Percentiles rank a stretch among this genome's conserved stretches.
Evolutionary conservation across 2,888 invertebrate species (phyloP).

Genomic region (Danaus chrysippus): DNA sequence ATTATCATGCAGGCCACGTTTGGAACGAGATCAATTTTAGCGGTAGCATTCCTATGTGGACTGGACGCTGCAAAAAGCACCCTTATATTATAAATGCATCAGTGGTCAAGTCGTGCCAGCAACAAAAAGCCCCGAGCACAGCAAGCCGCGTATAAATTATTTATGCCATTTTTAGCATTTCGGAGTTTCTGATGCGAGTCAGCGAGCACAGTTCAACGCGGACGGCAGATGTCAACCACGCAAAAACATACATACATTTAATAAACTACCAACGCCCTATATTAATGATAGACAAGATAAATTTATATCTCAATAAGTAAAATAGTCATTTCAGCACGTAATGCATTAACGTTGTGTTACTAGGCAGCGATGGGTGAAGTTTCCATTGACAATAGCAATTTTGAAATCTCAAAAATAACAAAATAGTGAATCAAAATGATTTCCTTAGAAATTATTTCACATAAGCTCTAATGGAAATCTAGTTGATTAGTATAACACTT

Average conservation of each 20-base stretch:
- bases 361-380: no score
- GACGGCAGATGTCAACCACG: slow-evolving; percentile 35
- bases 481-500: no score
- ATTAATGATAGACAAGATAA: no score
- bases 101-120: slow-evolving; percentile 72
- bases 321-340: no score
- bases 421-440: no score
- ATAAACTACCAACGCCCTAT: no score
- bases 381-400: no score
- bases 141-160: slow-evolving; percentile 75
- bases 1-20: slow-evolving; percentile 74
- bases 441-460: no score
- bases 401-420: no score
- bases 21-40: slow-evolving; percentile 78
- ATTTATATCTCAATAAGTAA: no score
- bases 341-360: no score
- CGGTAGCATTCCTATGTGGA: slow-evolving; percentile 73
- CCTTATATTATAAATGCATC: slow-evolving; percentile 80
- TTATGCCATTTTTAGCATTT: slow-evolving; percentile 79
- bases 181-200: slow-evolving; percentile 60
- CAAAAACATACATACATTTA: slow-evolving; percentile 16
- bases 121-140: slow-evolving; percentile 67
- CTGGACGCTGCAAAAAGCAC: slow-evolving; percentile 74
- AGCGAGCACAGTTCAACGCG: slow-evolving; percentile 41
- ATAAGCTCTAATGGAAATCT: no score